Evolutionary conservation across 1,140 invertebrate species (phyloP), one percentile per base, ranked within the genome.

Genomic region (Grapholita molesta): DNA sequence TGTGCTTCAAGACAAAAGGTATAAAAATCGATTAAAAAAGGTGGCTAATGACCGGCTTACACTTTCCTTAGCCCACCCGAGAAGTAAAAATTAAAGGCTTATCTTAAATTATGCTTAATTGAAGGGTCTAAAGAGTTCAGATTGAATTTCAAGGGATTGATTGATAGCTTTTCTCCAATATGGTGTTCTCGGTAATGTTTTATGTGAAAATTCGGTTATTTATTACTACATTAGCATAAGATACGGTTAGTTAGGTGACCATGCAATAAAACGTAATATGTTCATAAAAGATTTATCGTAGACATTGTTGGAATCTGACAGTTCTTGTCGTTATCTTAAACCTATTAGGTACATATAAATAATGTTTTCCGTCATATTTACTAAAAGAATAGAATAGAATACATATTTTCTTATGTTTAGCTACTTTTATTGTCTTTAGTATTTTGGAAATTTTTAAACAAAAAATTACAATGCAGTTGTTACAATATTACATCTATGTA

Each of bases 41-140:
- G 77, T 85, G 80, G 80, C 80, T 91, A 89, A 91, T 88, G 85
- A 89, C 74, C 70, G 83, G 77, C 83, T 85, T 88, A 87, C 81
- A 85, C 84, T 84, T 84, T 77, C 72, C 68, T 78, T 75, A 68
- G 89, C 82, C 88, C 89, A 91, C 89, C 88, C 79, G 88, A 84
- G 84, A 86, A 74, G 86, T 82, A 85, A 85, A 87, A 91, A 89
- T 86, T 88, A 90, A 86, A 89, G 86, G 82, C 79, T 88, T 89
- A 90, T 89, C 88, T 91, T 81, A 86, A 91, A 91, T 91, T 91
- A 91, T 89, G 84, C 82, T 90, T 91, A 91, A 91, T 91, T 91
- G 86, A 73, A 87, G 89, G 89, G 84, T 86, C 83, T 84, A 85
- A 89, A 84, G 38, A 81, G 79, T 85, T 85, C 72, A 88, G 88